These are phyloP conservation scores for Pantelozetes paolii DNA, from an alignment of 2,888 invertebrate genomes.

Conservation along the genomic window DNA sequence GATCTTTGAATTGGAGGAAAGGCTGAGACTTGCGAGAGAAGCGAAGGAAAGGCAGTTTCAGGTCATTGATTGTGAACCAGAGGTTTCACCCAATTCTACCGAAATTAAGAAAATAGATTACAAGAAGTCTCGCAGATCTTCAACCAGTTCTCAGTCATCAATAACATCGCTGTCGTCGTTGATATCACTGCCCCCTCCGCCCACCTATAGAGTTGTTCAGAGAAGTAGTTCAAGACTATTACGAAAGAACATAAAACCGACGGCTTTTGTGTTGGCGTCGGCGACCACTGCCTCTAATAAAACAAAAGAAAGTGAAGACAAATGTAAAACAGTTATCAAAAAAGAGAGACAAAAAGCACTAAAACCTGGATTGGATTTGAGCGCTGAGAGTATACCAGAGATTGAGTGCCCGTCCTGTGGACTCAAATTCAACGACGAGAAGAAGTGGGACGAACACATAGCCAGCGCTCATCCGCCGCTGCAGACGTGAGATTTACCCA, in stretches of 20 bases:
- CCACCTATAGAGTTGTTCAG: conserved; percentile 3
- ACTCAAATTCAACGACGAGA: not conserved
- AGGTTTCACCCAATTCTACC: not conserved
- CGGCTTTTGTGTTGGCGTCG: not conserved
- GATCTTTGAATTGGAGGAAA: conserved; percentile 14
- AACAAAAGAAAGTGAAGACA: not conserved
- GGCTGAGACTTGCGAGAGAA: not conserved
- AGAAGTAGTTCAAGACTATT: conserved; percentile 2
- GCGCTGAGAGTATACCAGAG: not conserved
- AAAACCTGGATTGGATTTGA: no score
- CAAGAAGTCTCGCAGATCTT: not conserved
- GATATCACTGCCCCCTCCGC: not conserved
- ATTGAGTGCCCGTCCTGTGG: conserved; percentile 16
- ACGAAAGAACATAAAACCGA: not conserved
- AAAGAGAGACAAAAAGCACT: not conserved
- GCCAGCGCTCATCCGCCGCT: not conserved
- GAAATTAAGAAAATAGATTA: not conserved
- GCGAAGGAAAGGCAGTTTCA: no score
- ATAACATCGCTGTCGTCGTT: not conserved
- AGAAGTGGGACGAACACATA: conserved; percentile 24
- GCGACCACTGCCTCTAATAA: not conserved
- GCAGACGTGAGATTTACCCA: not conserved
- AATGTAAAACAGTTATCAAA: not conserved
- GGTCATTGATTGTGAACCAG: not conserved
- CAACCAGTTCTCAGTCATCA: not conserved